Percentiles rank a stretch among this genome's conserved stretches.
phyloP scores from a whole-genome alignment of 2,888 invertebrate genomes.

The Oeneis ivallda region DNA sequence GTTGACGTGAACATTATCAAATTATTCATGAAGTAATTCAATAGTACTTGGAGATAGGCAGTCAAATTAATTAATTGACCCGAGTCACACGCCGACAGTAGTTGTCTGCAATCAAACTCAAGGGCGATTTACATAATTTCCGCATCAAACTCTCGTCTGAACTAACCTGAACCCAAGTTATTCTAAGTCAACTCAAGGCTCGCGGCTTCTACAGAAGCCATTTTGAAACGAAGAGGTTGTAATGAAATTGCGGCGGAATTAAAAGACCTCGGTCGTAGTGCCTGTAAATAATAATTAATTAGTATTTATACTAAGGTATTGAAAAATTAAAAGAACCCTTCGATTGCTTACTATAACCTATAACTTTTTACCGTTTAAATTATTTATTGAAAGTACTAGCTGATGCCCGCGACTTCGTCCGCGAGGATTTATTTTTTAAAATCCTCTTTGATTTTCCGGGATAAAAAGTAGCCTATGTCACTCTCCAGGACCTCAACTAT shows the following conservation, averaged over 20 bases:
- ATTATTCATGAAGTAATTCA: conserved; percentile 32
- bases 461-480: too few species aligned
- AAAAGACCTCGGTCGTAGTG: neutral
- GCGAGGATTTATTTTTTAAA: too few species aligned
- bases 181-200: conserved; percentile 36
- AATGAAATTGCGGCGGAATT: conserved; percentile 16
- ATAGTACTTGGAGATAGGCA: conserved; percentile 30
- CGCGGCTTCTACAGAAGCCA: conserved; percentile 33
- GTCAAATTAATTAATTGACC: conserved; percentile 43
- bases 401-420: too few species aligned
- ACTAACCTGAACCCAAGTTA: conserved; percentile 27
- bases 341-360: too few species aligned
- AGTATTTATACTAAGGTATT: too few species aligned
- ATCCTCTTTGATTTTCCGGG: too few species aligned
- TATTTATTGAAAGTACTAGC: too few species aligned
- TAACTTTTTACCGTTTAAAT: too few species aligned
- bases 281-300: too few species aligned
- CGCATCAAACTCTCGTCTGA: conserved; percentile 34
- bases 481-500: too few species aligned
- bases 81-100: conserved; percentile 33
- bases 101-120: conserved; percentile 42
- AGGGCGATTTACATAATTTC: conserved; percentile 41
- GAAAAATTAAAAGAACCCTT: too few species aligned
- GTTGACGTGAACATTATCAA: conserved; percentile 4
- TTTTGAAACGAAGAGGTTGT: conserved; percentile 18